Base-by-base conservation (phyloP, 2,888 invertebrate species). In the Brenthis ino region DNA sequence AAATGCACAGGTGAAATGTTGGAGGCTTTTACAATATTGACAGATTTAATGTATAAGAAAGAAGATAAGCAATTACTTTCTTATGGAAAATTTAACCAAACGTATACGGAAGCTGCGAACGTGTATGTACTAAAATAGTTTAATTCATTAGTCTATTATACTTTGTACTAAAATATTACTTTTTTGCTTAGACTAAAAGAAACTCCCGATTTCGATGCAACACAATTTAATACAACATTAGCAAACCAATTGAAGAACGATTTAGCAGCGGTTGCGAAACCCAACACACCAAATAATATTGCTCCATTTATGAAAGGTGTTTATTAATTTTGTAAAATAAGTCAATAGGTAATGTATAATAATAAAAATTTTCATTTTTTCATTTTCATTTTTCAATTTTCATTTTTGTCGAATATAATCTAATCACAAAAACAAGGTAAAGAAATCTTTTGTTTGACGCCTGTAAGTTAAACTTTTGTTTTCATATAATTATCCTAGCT, bases 21-120 rank as follows among this genome's bases (percentile, higher is more conserved):
- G 53, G 83, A 86, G 72, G 88, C 85, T 0, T 91, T 91, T 70
- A 77, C 77, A 4, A 77, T 87, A 61, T 75, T 91, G 65, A 87
- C 83, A 0, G 79, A 81, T 28, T 76, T 83, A 0, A 92, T 92
- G 91, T 67, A 77, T 4, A 80, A 82, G 28, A 89, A 85, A 72
- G 88, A 84, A 11, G 70, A 77, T 12, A 75, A 77, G 4, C 75
- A 78, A 4, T 77, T 91, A 47, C 24, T 89, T 37, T 67, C 75
- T 0, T 77, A 85, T 70, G 89, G 87, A 33, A 87, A 89, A 76
- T 89, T 83, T 71, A 72, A 74, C 2, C 83, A 87, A 74, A 83
- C 81, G 0, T 89, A 85, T 71, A 64, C 60, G 2, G 83, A 87
- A 66, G 91, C 77, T 50, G 83, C 84, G 4, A 77, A 85, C n/a